These are phyloP conservation scores for Drosophila ironensis DNA, from an alignment of 1,140 invertebrate genomes.

Conservation along the genomic window DNA sequence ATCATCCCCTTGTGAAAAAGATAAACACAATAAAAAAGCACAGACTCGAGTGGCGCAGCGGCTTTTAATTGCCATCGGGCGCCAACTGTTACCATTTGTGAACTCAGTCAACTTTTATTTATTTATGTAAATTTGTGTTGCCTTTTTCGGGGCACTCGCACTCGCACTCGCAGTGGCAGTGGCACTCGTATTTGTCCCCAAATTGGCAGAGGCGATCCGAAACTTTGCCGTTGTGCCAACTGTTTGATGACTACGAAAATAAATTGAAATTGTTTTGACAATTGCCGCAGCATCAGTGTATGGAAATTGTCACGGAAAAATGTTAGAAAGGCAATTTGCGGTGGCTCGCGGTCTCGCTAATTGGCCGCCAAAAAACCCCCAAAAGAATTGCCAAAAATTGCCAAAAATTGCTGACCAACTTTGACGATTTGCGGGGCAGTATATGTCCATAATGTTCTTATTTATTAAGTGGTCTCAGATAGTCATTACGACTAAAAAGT, in stretches of 20 bases:
- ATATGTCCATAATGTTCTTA: conserved; percentile 29
- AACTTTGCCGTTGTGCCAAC: conserved; percentile 24
- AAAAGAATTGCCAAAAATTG: background rate
- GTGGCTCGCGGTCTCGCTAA: conserved; percentile 30
- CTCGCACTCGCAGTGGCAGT: too few relatives aligned
- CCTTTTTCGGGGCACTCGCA: conserved; percentile 28
- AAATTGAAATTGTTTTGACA: conserved; percentile 72
- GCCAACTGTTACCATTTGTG: conserved; percentile 63
- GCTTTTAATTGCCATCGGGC: conserved; percentile 70
- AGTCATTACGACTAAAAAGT: too few relatives aligned
- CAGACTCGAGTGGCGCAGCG: conserved; percentile 30
- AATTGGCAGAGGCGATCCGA: conserved; percentile 54
- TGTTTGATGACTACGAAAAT: conserved; percentile 48
- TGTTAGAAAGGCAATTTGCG: conserved; percentile 18
- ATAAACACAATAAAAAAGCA: conserved; percentile 27
- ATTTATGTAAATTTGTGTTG: conserved; percentile 72
- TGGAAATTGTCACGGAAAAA: conserved; percentile 32
- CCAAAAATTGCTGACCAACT: conserved; percentile 25
- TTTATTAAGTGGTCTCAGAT: too few relatives aligned
- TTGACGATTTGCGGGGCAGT: conserved; percentile 40
- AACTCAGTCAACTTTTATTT: conserved; percentile 70
- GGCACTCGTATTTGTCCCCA: conserved; percentile 55
- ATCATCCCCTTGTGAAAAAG: conserved; percentile 11
- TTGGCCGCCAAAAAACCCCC: conserved; percentile 31
- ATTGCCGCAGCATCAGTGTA: conserved; percentile 40